These are phyloP conservation scores for Teleiodes luculella DNA, from an alignment of 2,888 invertebrate genomes.

Conservation along the genomic window DNA sequence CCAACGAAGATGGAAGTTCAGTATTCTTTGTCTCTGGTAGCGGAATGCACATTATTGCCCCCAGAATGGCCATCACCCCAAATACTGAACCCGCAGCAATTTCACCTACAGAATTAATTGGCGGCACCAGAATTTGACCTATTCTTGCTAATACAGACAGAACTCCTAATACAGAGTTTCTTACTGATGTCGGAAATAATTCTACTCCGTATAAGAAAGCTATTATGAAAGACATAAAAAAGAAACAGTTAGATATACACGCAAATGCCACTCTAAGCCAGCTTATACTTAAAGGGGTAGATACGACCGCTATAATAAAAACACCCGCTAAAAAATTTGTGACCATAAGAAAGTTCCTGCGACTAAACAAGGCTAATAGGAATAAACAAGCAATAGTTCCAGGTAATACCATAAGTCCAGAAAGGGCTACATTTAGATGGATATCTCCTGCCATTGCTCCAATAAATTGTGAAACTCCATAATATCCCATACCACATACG, in stretches of 20 bases:
- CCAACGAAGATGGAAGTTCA: constrained; percentile 51
- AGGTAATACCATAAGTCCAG: constrained; percentile 82
- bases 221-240: constrained; percentile 88
- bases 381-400: constrained; percentile 79
- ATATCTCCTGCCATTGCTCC: constrained; percentile 86
- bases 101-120: constrained; percentile 79
- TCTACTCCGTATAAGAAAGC: constrained; percentile 91
- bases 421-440: constrained; percentile 87
- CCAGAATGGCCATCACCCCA: constrained; percentile 81
- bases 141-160: constrained; percentile 88
- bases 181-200: constrained; percentile 89
- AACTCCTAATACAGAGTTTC: constrained; percentile 89
- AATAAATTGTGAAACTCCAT: constrained; percentile 88
- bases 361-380: constrained; percentile 78
- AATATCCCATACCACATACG: constrained; percentile 89
- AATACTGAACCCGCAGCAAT: constrained; percentile 71
- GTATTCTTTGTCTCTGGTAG: constrained; percentile 79
- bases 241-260: constrained; percentile 85
- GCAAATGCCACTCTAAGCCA: constrained; percentile 80
- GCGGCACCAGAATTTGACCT: constrained; percentile 89
- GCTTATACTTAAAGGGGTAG: constrained; percentile 35
- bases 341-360: constrained; percentile 79
- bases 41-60: constrained; percentile 80
- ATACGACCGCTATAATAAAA: constrained; percentile 47
- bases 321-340: constrained; percentile 66